These are phyloP conservation scores for Agrilus mali DNA, from an alignment of 2,888 invertebrate species.

Conservation along the genomic window DNA sequence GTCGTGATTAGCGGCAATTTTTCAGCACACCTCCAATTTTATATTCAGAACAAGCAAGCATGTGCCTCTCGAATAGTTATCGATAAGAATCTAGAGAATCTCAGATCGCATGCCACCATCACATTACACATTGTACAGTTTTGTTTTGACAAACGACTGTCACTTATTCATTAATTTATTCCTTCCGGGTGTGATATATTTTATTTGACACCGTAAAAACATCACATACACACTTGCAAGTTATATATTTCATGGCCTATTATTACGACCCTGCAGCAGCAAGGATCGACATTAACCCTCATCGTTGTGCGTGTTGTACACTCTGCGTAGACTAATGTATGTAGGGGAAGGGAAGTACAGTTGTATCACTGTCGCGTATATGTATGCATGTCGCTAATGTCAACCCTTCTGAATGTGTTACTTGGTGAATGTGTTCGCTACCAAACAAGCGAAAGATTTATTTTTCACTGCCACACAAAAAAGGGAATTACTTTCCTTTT, in stretches of 20 bases:
- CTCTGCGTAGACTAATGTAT: slow-evolving; percentile 8
- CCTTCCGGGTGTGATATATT: slow-evolving; percentile 28
- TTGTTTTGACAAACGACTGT: too few relatives aligned
- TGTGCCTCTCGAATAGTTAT: too few relatives aligned
- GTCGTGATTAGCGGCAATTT: too few relatives aligned
- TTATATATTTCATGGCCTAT: slow-evolving; percentile 30
- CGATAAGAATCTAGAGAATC: too few relatives aligned
- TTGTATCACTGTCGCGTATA: slow-evolving; percentile 4
- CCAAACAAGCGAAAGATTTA: too few relatives aligned
- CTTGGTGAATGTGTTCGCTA: slow-evolving; percentile 1
- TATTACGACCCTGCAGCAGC: slow-evolving; percentile 14
- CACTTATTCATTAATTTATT: slow-evolving; percentile 23
- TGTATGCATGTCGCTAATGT: slow-evolving; percentile 4
- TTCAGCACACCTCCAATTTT: too few relatives aligned
- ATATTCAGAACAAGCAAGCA: too few relatives aligned
- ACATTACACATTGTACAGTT: too few relatives aligned
- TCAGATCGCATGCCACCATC: too few relatives aligned
- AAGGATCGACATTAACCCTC: slow-evolving; percentile 20
- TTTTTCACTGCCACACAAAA: too few relatives aligned
- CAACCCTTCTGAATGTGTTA: slow-evolving; percentile 4
- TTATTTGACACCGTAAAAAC: slow-evolving; percentile 32
- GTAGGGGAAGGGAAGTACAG: neutral
- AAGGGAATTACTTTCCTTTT: too few relatives aligned
- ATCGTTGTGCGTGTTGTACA: slow-evolving; percentile 7
- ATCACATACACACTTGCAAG: slow-evolving; percentile 32